Evolutionary conservation across 2,113 vertebrate genomes (phyloP).

Genomic region (Grantiella picta): DNA sequence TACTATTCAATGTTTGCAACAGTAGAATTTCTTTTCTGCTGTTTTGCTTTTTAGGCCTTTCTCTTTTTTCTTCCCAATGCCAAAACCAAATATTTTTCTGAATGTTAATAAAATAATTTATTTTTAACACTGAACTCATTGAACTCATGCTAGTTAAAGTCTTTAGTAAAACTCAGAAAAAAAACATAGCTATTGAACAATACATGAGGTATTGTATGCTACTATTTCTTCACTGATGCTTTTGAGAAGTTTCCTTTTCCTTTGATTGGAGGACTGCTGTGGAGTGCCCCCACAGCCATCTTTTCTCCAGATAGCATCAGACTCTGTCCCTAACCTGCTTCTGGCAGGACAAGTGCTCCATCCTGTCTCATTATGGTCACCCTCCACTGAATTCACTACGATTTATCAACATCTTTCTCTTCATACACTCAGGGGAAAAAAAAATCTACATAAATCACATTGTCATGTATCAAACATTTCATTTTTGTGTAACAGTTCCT

Average conservation of each 20-base stretch:
- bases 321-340: not conserved
- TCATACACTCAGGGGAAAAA: fast-evolving
- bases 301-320: not conserved
- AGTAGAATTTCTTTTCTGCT: not conserved
- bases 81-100: not conserved
- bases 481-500: not conserved
- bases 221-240: not conserved
- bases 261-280: fast-evolving
- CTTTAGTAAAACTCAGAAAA: not conserved
- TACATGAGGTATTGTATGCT: not conserved
- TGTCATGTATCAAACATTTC: not conserved
- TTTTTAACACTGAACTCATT: not conserved
- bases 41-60: not conserved
- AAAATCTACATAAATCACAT: not conserved
- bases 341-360: not conserved
- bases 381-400: fast-evolving
- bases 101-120: not conserved
- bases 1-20: not conserved
- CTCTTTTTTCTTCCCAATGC: not conserved
- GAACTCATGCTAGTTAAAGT: not conserved
- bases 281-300: fast-evolving
- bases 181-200: fast-evolving
- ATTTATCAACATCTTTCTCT: not conserved
- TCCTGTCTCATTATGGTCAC: no score
- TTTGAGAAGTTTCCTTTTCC: not conserved